Evolutionary conservation across 2,797 vertebrate genomes (phyloP).

Genomic region (Vireo griseus): DNA sequence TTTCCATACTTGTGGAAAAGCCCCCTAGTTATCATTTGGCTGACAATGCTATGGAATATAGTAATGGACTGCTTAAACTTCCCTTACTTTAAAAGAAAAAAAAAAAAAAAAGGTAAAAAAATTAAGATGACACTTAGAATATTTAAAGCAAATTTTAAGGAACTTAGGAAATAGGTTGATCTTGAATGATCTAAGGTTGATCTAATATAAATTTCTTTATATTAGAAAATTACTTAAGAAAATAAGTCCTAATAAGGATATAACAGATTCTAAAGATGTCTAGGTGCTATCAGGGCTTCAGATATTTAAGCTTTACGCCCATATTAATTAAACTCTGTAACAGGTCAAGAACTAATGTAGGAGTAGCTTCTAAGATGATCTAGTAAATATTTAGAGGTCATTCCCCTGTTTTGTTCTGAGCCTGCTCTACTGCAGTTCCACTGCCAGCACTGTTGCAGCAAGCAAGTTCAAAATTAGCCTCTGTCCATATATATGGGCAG

Average conservation of each 20-base stretch:
- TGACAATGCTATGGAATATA: neutral
- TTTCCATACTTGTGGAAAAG: neutral
- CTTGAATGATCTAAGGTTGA: neutral
- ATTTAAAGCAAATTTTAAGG: neutral
- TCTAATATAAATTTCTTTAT: neutral
- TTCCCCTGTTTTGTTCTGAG: neutral
- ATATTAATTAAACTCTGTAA: neutral
- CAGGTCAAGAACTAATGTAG: neutral
- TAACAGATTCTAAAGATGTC: neutral
- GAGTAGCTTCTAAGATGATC: neutral
- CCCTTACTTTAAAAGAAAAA: neutral
- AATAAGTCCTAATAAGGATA: neutral
- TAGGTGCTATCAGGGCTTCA: neutral
- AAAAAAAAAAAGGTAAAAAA: neutral
- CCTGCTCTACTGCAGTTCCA: neutral
- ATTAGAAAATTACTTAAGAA: neutral
- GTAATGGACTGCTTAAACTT: neutral
- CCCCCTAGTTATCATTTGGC: accelerated
- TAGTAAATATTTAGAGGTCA: neutral
- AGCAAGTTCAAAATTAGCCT: neutral
- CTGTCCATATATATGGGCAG: neutral
- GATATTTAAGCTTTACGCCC: neutral
- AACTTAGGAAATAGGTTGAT: neutral
- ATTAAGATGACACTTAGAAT: neutral
- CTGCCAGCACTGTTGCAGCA: neutral